Base-by-base conservation (phyloP, 2,888 invertebrate genomes). In the Elmis aenea region DNA sequence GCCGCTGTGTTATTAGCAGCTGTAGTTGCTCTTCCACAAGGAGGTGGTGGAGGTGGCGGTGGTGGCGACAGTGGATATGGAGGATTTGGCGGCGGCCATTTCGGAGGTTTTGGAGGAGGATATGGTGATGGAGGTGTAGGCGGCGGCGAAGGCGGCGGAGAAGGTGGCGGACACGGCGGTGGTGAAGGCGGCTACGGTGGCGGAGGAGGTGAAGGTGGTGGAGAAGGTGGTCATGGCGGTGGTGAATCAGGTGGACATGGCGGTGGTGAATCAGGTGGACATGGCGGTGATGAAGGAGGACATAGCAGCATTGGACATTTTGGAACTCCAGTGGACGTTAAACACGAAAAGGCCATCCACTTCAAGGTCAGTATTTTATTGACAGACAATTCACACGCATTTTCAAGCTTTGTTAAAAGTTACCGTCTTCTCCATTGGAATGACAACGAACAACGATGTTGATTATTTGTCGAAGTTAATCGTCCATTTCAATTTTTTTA, bases 281-380 rank as follows among this genome's bases (percentile, higher is more conserved):
- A 33, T 3, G 38, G 40, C 15, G 46, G 46, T 11, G 35, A 44
- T 21, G 45, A 10, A 25, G 43, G 35, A 13, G 40, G 45, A 30
- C 26, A 27, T 24, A 10, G 29, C 10, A 30, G 29, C 10, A 24
- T 24, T 5, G 20, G 30, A 2, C 29, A 25, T 9, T 36, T 30
- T n/a, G 25, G 36, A 9, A 36, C 36, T 8, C 36, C 36, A 2
- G 36, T 59, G 3, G 59, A 60, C 41, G 42, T 57, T 1, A 56
- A 60, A 27, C 57, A 61, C 25, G 62, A 61, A 38, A 47, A 59
- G 28, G 56, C 38, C 21, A 39, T 63, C 22, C 58, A 61, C 43
- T 32, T 63, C 24, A 61, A 63, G 50, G 62, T 61, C 33, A 37
- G 39, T 29, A 8, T 25, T 26, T 10, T 12, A n/a, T n/a, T n/a